Evolutionary conservation across 2,113 vertebrate genomes (phyloP), one percentile per base, ranked within the genome.

Genomic region (Mormyrus iriodes): DNA sequence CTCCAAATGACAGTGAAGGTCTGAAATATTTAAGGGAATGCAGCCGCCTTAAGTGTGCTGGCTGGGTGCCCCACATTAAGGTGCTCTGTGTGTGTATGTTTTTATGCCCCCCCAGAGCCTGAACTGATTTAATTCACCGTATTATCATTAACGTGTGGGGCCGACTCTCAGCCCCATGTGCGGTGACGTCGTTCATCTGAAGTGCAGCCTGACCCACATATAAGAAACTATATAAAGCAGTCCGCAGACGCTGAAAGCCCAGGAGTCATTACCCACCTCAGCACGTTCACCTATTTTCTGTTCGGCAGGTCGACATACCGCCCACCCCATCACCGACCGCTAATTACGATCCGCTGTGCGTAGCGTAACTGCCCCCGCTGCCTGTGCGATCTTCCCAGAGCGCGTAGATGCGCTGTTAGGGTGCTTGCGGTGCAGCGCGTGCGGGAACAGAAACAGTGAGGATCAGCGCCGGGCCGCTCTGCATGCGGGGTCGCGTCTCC

Each of bases 361-460:
- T 89, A 91, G 84, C 89, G 84, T 90, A 90, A 88, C 84, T 90
- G 65, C 84, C 92, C 90, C 92, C 91, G 90, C 48, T 88, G 90
- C 90, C 89, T 91, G 91, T 89, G 90, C 31, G 86, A 89, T 58
- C 85, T 92, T 92, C 90, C 88, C 88, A 88, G 65, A 87, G 92
- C 89, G 90, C 90, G 93, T 93, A 90, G 86, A 87, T 42, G 88
- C 91, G 90, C 90, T 49, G 88, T 86, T 17, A 46, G 92, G 91
- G 90, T 90, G 92, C 94, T 92, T 93, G 91, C 94, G 93, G 94
- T 93, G 91, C 90, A 89, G 85, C 91, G 91, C 85, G 91, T 91
- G 89, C 93, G 91, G 92, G 92, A 94, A 95, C 94, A 93, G 92
- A 91, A 90, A 94, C 94, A 94, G 93, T 91, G 94, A 93, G 92